Conservation (phyloP, 2,888 invertebrate genomes). For the Isotomurus palustris region DNA sequence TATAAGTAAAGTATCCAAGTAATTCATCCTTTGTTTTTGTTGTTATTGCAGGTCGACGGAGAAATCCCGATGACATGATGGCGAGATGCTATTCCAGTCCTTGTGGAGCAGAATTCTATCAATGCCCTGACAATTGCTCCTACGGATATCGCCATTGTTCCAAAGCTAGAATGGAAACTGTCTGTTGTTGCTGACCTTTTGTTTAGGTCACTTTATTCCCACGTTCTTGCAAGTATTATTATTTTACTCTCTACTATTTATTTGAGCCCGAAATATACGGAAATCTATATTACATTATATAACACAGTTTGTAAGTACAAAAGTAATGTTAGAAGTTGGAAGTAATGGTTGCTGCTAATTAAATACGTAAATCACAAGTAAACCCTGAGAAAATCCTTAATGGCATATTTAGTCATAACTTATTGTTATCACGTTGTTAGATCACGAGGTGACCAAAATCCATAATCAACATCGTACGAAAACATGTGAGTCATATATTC, state of each 20-base stretch:
- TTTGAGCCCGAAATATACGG: too few species aligned
- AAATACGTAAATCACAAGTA: too few species aligned
- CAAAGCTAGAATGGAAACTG: slow-evolving; percentile 25
- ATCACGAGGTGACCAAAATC: too few species aligned
- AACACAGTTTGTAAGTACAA: too few species aligned
- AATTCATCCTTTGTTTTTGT: not conserved
- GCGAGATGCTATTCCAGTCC: slow-evolving; percentile 1
- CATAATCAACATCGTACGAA: too few species aligned
- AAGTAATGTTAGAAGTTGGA: too few species aligned
- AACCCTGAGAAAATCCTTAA: too few species aligned
- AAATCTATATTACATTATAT: too few species aligned
- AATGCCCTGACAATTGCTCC: slow-evolving; percentile 20
- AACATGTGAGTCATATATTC: too few species aligned
- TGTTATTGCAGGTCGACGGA: not conserved
- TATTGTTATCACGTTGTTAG: too few species aligned
- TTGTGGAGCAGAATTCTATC: slow-evolving; percentile 12
- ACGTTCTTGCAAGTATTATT: not conserved
- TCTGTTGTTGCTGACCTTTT: slow-evolving; percentile 18
- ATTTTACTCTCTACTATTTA: not conserved
- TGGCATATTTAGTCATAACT: too few species aligned
- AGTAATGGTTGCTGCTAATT: too few species aligned
- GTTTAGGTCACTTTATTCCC: not conserved
- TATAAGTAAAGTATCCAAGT: not conserved
- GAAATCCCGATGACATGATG: not conserved
- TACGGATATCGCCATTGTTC: slow-evolving; percentile 21